Evolutionary conservation across 2,113 vertebrate species (phyloP).

Genomic region (Rutilus rutilus): DNA sequence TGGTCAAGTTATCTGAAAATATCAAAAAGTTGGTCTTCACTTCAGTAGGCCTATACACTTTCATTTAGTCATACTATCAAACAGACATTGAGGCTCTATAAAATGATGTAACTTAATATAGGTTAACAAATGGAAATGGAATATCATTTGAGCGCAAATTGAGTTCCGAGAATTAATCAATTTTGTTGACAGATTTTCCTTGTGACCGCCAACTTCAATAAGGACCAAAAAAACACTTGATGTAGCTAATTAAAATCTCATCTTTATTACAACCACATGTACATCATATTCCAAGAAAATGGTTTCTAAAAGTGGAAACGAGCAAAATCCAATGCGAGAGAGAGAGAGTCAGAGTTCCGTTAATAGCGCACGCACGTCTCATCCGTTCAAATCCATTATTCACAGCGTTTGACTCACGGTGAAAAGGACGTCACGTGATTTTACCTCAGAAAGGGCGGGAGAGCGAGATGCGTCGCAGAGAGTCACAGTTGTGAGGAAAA

Average conservation of each 20-base stretch:
- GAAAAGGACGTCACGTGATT: slow-evolving; percentile 35
- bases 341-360: slow-evolving; percentile 10
- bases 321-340: slow-evolving; percentile 46
- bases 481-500: slow-evolving; percentile 18
- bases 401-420: slow-evolving; percentile 63
- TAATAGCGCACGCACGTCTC: slow-evolving; percentile 61
- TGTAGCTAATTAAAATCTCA: slow-evolving; percentile 77
- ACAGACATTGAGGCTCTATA: too few relatives aligned
- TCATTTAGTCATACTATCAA: not conserved
- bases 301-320: slow-evolving; percentile 60
- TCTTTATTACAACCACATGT: slow-evolving; percentile 79
- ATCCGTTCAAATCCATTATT: slow-evolving; percentile 70
- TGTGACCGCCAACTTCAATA: not conserved
- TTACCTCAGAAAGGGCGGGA: slow-evolving; percentile 18
- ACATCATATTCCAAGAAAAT: slow-evolving; percentile 72
- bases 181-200: not conserved
- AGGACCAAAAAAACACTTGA: slow-evolving; percentile 39
- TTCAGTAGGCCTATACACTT: not conserved
- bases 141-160: not conserved
- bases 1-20: too few relatives aligned
- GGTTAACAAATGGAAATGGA: too few relatives aligned
- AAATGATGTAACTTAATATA: too few relatives aligned
- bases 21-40: too few relatives aligned
- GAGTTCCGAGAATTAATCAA: not conserved
- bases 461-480: slow-evolving; percentile 13